Conservation (phyloP, 2,888 invertebrate species). For the Gastrophysa polygoni region DNA sequence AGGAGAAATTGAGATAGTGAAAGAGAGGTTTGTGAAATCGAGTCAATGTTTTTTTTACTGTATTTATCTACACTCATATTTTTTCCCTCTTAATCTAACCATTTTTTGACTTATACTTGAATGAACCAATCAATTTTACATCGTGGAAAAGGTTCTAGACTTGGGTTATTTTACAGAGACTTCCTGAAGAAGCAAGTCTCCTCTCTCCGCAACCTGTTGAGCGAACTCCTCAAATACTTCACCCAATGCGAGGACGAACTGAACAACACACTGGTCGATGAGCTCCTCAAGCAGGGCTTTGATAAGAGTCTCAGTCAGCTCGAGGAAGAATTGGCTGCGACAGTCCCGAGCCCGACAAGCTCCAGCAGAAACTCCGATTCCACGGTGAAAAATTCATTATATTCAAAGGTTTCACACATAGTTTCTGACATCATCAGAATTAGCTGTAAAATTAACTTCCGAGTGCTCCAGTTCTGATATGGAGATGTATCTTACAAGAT, state of each 20-base stretch:
- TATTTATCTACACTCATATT: too few relatives aligned
- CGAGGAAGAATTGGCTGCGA: constrained; percentile 43
- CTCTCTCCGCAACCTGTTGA: constrained; percentile 69
- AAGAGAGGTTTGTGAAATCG: constrained; percentile 71
- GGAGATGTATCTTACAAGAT: too few relatives aligned
- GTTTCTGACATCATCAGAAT: too few relatives aligned
- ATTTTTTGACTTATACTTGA: too few relatives aligned
- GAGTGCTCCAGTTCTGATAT: too few relatives aligned
- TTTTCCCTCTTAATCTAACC: too few relatives aligned
- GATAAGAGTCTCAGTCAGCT: constrained; percentile 45
- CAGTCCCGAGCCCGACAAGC: constrained; percentile 39
- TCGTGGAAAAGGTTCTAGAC: too few relatives aligned
- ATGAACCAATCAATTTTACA: too few relatives aligned
- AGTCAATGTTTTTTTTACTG: too few relatives aligned
- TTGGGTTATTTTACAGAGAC: constrained; percentile 62
- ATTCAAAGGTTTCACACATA: too few relatives aligned
- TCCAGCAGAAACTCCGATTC: constrained; percentile 35
- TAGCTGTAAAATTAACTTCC: too few relatives aligned
- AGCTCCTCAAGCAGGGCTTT: constrained; percentile 60
- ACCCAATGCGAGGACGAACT: constrained; percentile 79
- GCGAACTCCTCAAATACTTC: constrained; percentile 75
- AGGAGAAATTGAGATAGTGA: constrained; percentile 64
- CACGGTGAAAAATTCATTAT: too few relatives aligned
- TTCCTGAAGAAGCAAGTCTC: constrained; percentile 69
- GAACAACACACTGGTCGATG: constrained; percentile 74